Evolutionary conservation across 2,888 invertebrate species (phyloP), one percentile per base, ranked within the genome.

Genomic region (Barypeithes pellucidus): DNA sequence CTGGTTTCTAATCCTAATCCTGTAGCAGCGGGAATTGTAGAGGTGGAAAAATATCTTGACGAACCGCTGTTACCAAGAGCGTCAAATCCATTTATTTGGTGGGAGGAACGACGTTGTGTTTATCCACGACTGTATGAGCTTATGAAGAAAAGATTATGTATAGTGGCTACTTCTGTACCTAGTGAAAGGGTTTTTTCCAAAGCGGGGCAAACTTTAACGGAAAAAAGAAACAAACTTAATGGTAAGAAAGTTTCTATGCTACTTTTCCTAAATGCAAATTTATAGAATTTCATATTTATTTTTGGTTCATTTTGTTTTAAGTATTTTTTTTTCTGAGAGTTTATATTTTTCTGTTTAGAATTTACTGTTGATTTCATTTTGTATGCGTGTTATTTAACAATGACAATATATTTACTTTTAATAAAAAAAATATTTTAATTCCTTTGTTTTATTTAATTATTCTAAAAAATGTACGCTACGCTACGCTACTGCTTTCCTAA

Each of bases 11-110:
- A 14, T 43, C n/a, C 16, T 14, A 43, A 43, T 43, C 43, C 43
- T 43, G 43, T 43, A 43, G 43, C 43, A 43, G 43, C 43, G 43
- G 43, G 43, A 43, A 43, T 43, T 43, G 43, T 43, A 12, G 43
- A 43, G 43, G 43, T 43, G 16, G 36, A 43, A 43, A 43, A 43
- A 43, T 43, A 43, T 43, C 43, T 43, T 43, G 43, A 43, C 12
- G 43, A 43, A 43, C 16, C 43, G 14, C 43, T 43, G 12, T 12
- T 43, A 14, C 43, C 43, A 43, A 43, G 43, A 43, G 43, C 43
- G 4, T 43, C 14, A 43, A 43, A 43, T 43, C 43, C 14, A 43
- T 43, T 43, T 43, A 43, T 43, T 43, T 43, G 43, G 43, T 43
- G 43, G 43, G 16, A 43, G 16, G 43, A 43, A 12, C 43, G 43